A percentile compares a stretch with the other conserved stretches of the same genome.
Evolutionary conservation across 1,140 invertebrate genomes (phyloP).

Genomic region (Ips nitidus): DNA sequence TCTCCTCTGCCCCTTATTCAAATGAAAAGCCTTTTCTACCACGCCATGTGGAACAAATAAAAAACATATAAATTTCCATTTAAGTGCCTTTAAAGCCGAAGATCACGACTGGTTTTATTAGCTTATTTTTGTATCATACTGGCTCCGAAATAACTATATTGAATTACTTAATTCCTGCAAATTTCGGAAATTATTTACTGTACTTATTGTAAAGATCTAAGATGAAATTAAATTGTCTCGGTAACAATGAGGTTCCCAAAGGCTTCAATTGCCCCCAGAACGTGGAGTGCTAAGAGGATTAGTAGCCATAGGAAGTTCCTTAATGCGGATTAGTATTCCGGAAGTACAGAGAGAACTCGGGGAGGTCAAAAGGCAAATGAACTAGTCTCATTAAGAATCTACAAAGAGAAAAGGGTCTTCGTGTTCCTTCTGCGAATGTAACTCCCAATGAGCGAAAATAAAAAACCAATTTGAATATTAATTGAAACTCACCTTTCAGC

Average conservation of each 20-base stretch:
- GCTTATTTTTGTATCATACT: slow-evolving; percentile 11
- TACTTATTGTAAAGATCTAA: too few relatives aligned
- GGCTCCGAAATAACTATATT: not conserved
- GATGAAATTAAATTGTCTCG: not conserved
- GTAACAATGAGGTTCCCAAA: not conserved
- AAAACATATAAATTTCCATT: slow-evolving; percentile 21
- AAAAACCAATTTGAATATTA: not conserved
- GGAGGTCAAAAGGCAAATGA: slow-evolving; percentile 1
- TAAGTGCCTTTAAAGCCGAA: slow-evolving; percentile 21
- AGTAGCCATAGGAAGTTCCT: slow-evolving; percentile 16
- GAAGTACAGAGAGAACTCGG: not conserved
- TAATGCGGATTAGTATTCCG: slow-evolving; percentile 11
- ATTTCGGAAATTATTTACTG: too few relatives aligned
- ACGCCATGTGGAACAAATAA: slow-evolving; percentile 24
- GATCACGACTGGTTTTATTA: slow-evolving; percentile 22
- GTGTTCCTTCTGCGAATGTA: too few relatives aligned
- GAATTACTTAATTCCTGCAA: not conserved
- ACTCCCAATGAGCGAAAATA: too few relatives aligned
- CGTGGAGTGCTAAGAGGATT: slow-evolving; percentile 11
- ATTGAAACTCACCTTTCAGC: not conserved
- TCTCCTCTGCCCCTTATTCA: slow-evolving; percentile 17
- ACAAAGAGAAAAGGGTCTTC: not conserved
- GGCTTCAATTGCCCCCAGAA: slow-evolving; percentile 1
- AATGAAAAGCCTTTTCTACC: slow-evolving; percentile 10
- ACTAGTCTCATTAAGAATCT: not conserved